Conservation (phyloP, 2,888 invertebrate species). For the Creontiades dilutus region DNA sequence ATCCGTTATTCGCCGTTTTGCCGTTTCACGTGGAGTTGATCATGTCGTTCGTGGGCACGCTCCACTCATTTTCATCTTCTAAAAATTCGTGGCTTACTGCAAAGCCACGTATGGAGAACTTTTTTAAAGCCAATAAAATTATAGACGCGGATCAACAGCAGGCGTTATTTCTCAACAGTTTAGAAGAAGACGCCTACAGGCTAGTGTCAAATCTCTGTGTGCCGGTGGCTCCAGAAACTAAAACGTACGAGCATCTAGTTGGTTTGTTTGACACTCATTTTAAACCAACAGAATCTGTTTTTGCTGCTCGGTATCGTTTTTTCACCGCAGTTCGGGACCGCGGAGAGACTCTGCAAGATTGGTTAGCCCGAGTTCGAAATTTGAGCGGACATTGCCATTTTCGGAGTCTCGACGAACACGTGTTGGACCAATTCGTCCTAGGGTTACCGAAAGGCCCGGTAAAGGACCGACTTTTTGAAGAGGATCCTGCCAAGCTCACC, state of each 20-base stretch:
- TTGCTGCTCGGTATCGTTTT: neutral
- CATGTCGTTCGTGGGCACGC: too few relatives aligned
- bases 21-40: too few relatives aligned
- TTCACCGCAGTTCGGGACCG: neutral
- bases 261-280: neutral
- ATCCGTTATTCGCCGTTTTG: too few relatives aligned
- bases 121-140: too few relatives aligned
- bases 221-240: neutral
- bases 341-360: neutral
- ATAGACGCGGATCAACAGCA: neutral
- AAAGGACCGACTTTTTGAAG: neutral
- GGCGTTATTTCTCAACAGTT: constrained; percentile 17
- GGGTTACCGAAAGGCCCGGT: neutral
- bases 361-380: neutral
- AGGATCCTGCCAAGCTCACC: neutral
- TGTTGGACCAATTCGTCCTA: neutral
- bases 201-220: constrained; percentile 22
- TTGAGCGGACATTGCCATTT: neutral
- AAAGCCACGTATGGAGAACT: too few relatives aligned
- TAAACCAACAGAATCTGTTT: neutral
- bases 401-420: neutral
- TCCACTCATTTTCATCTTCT: too few relatives aligned
- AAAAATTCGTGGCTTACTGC: too few relatives aligned
- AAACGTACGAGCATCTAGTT: neutral
- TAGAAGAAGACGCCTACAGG: constrained; percentile 52